Evolutionary conservation across 1,140 invertebrate genomes (phyloP).

Genomic region (Wasmannia auropunctata): DNA sequence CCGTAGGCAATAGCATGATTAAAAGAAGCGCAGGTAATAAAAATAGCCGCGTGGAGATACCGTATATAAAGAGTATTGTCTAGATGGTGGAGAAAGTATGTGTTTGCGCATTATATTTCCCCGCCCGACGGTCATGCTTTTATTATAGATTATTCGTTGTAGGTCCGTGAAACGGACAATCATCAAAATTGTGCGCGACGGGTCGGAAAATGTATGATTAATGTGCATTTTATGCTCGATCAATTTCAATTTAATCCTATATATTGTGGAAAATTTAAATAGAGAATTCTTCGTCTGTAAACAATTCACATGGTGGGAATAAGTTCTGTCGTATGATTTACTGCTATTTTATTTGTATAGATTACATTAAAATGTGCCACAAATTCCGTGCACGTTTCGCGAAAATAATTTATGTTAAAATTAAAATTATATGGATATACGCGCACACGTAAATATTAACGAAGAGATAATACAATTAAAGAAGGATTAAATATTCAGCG

Average conservation of each 20-base stretch:
- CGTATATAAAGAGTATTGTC: conserved; percentile 37
- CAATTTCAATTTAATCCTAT: conserved; percentile 13
- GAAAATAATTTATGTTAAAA: conserved; percentile 6
- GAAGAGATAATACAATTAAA: background rate
- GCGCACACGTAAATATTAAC: background rate
- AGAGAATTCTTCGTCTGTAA: conserved; percentile 5
- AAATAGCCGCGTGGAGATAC: conserved; percentile 47
- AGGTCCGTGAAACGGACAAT: conserved; percentile 48
- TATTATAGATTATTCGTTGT: conserved; percentile 54
- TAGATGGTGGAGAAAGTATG: conserved; percentile 47
- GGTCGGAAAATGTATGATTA: background rate
- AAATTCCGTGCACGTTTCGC: background rate
- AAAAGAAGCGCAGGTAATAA: conserved; percentile 49
- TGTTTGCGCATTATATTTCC: conserved; percentile 29
- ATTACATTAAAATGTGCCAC: background rate
- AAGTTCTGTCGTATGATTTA: background rate
- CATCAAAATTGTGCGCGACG: conserved; percentile 37
- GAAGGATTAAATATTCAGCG: conserved; percentile 1
- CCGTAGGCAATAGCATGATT: conserved; percentile 35
- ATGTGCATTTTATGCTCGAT: conserved; percentile 34
- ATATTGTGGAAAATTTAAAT: conserved; percentile 1
- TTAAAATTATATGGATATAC: background rate
- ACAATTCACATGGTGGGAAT: background rate
- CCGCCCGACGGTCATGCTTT: conserved; percentile 30
- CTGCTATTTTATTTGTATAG: background rate